Evolutionary conservation across 2,888 invertebrate genomes (phyloP).

Genomic region (Dioctria rufipes): DNA sequence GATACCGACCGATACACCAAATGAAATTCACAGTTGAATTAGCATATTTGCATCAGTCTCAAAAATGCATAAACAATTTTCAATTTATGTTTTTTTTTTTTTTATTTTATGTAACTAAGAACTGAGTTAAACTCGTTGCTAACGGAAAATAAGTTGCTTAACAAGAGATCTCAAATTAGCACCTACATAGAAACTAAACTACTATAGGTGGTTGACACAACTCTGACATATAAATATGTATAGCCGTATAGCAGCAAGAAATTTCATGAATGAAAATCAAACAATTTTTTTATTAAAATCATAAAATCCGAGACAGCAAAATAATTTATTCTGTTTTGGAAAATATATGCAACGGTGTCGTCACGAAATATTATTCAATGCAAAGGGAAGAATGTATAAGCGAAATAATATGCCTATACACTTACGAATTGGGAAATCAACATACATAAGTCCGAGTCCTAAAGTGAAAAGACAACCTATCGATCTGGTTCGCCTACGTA

Average conservation of each 20-base stretch:
- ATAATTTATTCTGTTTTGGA: slow-evolving; percentile 35
- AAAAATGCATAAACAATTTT: no score
- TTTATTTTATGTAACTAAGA: no score
- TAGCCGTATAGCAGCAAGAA: slow-evolving; percentile 2
- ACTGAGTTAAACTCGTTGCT: neutral
- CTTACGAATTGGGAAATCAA: slow-evolving; percentile 6
- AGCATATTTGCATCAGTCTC: no score
- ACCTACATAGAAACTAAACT: slow-evolving; percentile 30
- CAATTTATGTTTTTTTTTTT: no score
- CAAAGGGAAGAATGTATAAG: neutral
- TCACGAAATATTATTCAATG: slow-evolving; percentile 9
- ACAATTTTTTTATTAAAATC: slow-evolving; percentile 44
- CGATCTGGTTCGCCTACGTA: slow-evolving; percentile 54
- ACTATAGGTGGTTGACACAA: neutral
- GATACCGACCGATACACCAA: no score
- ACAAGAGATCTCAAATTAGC: slow-evolving; percentile 37
- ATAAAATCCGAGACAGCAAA: slow-evolving; percentile 30
- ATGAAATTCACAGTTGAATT: no score
- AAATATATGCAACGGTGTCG: slow-evolving; percentile 49
- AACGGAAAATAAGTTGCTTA: slow-evolving; percentile 2
- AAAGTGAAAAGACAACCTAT: neutral
- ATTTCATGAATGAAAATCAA: slow-evolving; percentile 41
- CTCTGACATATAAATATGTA: slow-evolving; percentile 20
- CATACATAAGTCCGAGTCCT: neutral
- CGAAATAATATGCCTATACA: neutral